These are phyloP conservation scores for Rhinoptilus africanus DNA, from an alignment of 2,113 vertebrate genomes.

Conservation along the genomic window DNA sequence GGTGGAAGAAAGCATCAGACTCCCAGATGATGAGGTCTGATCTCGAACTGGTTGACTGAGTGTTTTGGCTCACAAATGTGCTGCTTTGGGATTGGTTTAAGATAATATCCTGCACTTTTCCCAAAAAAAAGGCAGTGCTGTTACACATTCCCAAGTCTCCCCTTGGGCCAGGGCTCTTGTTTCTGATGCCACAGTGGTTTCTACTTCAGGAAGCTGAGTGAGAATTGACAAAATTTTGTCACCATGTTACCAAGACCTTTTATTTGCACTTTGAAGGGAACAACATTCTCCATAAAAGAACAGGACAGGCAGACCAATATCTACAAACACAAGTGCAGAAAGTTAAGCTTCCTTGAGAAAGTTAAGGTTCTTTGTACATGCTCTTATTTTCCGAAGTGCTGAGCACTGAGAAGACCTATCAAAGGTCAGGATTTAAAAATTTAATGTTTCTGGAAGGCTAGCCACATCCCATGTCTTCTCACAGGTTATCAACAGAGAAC, in stretches of 20 bases:
- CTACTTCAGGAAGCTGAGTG: not conserved
- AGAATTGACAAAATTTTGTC: not conserved
- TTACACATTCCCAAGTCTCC: not conserved
- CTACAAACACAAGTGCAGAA: not conserved
- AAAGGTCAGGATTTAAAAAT: not conserved
- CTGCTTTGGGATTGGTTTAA: not conserved
- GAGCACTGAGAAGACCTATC: not conserved
- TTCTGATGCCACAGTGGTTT: not conserved
- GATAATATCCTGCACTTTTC: not conserved
- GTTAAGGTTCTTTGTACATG: not conserved
- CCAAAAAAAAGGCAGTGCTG: not conserved
- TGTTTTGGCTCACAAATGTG: not conserved
- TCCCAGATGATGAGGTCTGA: not conserved
- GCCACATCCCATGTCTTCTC: not conserved
- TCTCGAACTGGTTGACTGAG: not conserved
- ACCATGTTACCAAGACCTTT: not conserved
- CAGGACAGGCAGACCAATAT: not conserved
- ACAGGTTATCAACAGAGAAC: not conserved
- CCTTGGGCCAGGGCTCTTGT: not conserved
- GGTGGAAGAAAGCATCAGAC: not conserved
- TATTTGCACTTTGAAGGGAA: not conserved
- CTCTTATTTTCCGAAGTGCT: not conserved
- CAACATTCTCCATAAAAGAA: not conserved
- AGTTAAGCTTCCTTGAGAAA: not conserved
- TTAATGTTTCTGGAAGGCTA: not conserved